phyloP scores from a whole-genome alignment of 2,113 vertebrate species.

The Phalacrocorax carbo region DNA sequence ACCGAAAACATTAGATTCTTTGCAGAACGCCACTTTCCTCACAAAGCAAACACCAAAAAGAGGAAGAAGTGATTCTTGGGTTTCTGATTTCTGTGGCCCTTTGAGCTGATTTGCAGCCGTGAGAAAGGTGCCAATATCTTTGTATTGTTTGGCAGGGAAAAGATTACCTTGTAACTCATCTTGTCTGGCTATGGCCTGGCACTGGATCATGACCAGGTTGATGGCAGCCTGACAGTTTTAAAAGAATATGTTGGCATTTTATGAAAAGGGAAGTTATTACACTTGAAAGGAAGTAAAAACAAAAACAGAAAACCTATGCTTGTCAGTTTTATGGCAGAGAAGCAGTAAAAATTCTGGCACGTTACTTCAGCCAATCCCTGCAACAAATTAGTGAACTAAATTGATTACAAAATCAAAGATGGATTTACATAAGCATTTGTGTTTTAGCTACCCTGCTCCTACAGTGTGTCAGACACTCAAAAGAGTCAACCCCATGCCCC shows the following conservation, averaged over 20 bases:
- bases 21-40: background rate
- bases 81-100: slow-evolving; percentile 40
- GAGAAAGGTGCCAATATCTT: slow-evolving; percentile 54
- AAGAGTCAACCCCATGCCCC: background rate
- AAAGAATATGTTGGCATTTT: slow-evolving; percentile 63
- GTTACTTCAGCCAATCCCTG: slow-evolving; percentile 32
- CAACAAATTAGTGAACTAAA: slow-evolving; percentile 51
- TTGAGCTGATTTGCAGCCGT: slow-evolving; percentile 33
- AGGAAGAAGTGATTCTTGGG: background rate
- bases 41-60: slow-evolving; percentile 8
- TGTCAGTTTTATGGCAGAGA: slow-evolving; percentile 64
- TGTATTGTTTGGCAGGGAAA: slow-evolving; percentile 46
- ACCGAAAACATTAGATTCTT: slow-evolving; percentile 2
- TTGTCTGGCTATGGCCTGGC: slow-evolving; percentile 52
- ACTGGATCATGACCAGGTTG: slow-evolving; percentile 53
- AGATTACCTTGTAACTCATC: slow-evolving; percentile 61
- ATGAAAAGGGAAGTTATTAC: slow-evolving; percentile 64
- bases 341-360: slow-evolving; percentile 49
- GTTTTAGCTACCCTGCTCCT: background rate
- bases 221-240: slow-evolving; percentile 56
- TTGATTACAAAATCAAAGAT: slow-evolving; percentile 60
- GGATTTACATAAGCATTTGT: slow-evolving; percentile 45
- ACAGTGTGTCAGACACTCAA: background rate
- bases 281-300: slow-evolving; percentile 65
- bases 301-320: slow-evolving; percentile 37